A percentile compares a stretch with the other conserved stretches of the same genome.
Evolutionary conservation across 2,888 invertebrate genomes (phyloP).

Genomic region (Uloborus plumipes): DNA sequence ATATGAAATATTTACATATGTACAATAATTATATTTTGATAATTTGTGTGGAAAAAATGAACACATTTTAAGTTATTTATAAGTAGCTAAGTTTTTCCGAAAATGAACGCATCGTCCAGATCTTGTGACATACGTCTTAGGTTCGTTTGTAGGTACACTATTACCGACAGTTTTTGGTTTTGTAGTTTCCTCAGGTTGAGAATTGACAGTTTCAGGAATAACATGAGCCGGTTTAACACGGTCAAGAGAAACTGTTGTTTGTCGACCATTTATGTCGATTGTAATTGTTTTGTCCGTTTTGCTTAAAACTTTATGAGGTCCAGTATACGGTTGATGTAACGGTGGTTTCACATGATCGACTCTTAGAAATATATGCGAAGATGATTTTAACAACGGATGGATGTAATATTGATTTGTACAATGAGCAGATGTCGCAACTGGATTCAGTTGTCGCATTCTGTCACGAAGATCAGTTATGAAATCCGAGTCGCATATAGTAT

Average conservation of each 20-base stretch:
- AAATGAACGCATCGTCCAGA: no score
- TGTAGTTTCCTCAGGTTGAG: no score
- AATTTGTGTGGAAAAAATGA: no score
- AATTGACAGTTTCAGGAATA: neutral
- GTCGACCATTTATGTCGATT: conserved; percentile 17
- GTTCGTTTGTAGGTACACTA: no score
- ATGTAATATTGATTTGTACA: neutral
- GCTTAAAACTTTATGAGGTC: neutral
- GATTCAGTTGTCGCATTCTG: conserved; percentile 11
- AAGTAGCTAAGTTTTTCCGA: no score
- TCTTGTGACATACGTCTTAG: no score
- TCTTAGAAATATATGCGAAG: neutral
- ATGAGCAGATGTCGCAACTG: neutral
- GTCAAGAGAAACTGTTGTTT: neutral
- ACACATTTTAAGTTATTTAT: no score
- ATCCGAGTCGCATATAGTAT: neutral
- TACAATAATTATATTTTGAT: no score
- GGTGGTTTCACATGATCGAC: neutral
- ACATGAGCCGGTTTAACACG: neutral
- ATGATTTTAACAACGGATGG: neutral
- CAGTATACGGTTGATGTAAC: neutral
- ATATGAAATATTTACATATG: no score
- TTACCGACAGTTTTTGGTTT: no score
- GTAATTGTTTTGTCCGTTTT: neutral
- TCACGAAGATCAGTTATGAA: conserved; percentile 3